These are phyloP conservation scores for Habroteleia sp. DNA, from an alignment of 2,888 invertebrate genomes.

Conservation along the genomic window DNA sequence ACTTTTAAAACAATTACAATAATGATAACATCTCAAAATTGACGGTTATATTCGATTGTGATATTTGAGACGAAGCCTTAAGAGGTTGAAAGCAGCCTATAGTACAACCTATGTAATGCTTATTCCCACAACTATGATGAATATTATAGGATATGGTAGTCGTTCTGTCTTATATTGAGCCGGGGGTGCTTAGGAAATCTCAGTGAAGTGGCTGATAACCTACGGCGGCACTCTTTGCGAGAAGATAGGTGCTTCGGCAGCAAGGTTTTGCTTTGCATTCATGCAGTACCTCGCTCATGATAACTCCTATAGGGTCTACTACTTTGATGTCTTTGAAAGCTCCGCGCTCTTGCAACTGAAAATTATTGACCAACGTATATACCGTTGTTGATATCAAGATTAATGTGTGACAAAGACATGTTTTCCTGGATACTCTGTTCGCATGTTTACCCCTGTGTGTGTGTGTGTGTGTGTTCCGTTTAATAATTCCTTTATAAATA, in stretches of 20 bases:
- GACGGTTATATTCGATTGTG: too few relatives aligned
- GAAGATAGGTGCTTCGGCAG: constrained; percentile 60
- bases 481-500: constrained; percentile 52
- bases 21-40: too few relatives aligned
- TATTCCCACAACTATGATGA: constrained; percentile 30
- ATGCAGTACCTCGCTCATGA: constrained; percentile 50
- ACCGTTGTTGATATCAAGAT: constrained; percentile 56
- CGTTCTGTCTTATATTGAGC: constrained; percentile 50
- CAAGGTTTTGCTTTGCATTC: constrained; percentile 46
- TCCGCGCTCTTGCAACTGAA: constrained; percentile 26
- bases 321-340: constrained; percentile 63
- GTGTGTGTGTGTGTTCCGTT: too few relatives aligned
- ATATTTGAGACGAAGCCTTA: too few relatives aligned
- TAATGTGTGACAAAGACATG: constrained; percentile 49
- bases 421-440: constrained; percentile 21
- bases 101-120: constrained; percentile 1
- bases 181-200: constrained; percentile 64
- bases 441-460: constrained; percentile 30
- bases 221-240: constrained; percentile 59
- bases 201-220: constrained; percentile 66
- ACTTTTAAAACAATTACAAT: too few relatives aligned
- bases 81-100: too few relatives aligned
- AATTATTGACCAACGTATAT: constrained; percentile 53
- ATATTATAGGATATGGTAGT: constrained; percentile 59
- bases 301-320: constrained; percentile 45